Conservation (phyloP, 2,797 vertebrate species). For the Macropodus opercularis region DNA sequence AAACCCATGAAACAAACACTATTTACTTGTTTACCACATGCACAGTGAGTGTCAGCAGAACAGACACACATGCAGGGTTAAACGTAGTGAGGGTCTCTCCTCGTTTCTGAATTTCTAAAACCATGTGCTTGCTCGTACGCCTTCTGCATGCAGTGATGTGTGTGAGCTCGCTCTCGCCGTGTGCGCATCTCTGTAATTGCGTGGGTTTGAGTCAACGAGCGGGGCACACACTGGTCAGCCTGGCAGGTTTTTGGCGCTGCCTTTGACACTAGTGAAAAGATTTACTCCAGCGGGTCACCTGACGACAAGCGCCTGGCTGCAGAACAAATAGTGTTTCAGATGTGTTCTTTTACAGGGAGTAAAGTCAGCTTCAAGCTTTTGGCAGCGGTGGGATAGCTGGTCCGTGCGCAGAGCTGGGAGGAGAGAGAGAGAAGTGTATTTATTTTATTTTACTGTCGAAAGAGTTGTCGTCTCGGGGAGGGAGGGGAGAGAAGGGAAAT, state of each 20-base stretch:
- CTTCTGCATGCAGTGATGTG: conserved; percentile 4
- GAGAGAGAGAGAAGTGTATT: conserved; percentile 46
- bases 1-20: no score
- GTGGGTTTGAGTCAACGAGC: conserved; percentile 20
- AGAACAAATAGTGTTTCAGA: conserved; percentile 68
- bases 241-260: conserved; percentile 71
- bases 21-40: no score
- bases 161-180: neutral
- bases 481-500: conserved; percentile 37
- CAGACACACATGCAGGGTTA: neutral
- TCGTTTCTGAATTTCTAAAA: conserved; percentile 29
- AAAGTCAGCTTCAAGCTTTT: conserved; percentile 48
- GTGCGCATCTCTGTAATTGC: neutral
- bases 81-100: conserved; percentile 15
- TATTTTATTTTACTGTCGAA: conserved; percentile 48
- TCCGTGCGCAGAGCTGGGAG: conserved; percentile 39
- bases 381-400: conserved; percentile 44
- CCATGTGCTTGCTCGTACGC: conserved; percentile 1
- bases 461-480: conserved; percentile 42
- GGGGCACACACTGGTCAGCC: conserved; percentile 48
- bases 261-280: conserved; percentile 68
- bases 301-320: conserved; percentile 75
- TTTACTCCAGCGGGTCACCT: conserved; percentile 74
- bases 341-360: conserved; percentile 61
- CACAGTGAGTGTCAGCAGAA: conserved; percentile 1